phyloP scores from a whole-genome alignment of 2,888 invertebrate species.

The Zaprionus obscuricornis region DNA sequence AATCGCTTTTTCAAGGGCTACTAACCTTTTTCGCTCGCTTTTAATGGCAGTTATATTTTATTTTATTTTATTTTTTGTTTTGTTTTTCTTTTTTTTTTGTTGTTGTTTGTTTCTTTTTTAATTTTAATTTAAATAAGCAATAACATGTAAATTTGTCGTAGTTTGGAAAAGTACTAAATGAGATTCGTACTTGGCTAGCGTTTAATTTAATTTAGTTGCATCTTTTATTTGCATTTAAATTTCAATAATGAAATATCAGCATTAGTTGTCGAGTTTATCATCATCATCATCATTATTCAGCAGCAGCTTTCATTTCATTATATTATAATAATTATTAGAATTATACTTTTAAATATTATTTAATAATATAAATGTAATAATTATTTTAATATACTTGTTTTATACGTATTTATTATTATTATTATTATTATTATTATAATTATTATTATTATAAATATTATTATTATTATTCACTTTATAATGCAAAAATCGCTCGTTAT shows the following conservation, averaged over 20 bases:
- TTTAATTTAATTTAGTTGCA: constrained; percentile 15
- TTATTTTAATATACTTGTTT: no score
- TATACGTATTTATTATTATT: constrained; percentile 12
- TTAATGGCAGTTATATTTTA: constrained; percentile 7
- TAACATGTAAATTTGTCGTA: constrained; percentile 59
- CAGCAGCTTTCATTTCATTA: no score
- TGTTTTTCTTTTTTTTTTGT: constrained; percentile 36
- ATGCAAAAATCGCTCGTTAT: constrained; percentile 59
- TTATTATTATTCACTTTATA: constrained; percentile 25
- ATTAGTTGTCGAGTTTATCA: constrained; percentile 25
- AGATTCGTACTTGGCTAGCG: constrained; percentile 61
- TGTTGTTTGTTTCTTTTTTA: constrained; percentile 56
- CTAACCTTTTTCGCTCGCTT: neutral
- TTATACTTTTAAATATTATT: no score
- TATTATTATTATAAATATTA: constrained; percentile 21
- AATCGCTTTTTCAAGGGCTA: constrained; percentile 4
- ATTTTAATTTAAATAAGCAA: constrained; percentile 54
- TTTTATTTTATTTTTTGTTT: constrained; percentile 17
- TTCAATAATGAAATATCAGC: constrained; percentile 30
- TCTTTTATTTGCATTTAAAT: constrained; percentile 21
- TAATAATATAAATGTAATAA: constrained; percentile 26
- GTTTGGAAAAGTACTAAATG: constrained; percentile 47
- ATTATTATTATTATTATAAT: constrained; percentile 21
- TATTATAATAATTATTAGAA: no score
- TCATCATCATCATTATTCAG: constrained; percentile 12